phyloP scores from a whole-genome alignment of 2,888 invertebrate species.

The Eupithecia exiguata region DNA sequence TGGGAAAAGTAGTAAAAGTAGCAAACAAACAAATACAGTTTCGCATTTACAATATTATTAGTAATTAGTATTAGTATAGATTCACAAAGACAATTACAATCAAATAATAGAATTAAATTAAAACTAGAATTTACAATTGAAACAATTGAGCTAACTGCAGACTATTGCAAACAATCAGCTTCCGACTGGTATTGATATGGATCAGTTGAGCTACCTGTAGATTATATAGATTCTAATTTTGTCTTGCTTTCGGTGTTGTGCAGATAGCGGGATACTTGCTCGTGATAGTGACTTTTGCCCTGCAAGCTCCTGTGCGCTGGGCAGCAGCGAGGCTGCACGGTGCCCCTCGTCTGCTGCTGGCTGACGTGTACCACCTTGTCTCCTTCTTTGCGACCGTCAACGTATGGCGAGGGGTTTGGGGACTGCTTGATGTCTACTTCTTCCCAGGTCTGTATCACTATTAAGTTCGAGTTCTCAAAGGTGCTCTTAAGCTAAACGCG shows the following conservation, averaged over 20 bases:
- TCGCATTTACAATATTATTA: too few relatives aligned
- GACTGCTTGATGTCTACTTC: slow-evolving; percentile 89
- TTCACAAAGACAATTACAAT: too few relatives aligned
- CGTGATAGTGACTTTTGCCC: slow-evolving; percentile 88
- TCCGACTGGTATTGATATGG: too few relatives aligned
- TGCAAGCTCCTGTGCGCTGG: slow-evolving; percentile 90
- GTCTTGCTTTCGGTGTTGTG: slow-evolving; percentile 23
- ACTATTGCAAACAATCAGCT: too few relatives aligned
- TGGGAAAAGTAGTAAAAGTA: too few relatives aligned
- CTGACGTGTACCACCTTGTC: slow-evolving; percentile 90
- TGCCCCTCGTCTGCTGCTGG: slow-evolving; percentile 86
- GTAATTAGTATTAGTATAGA: too few relatives aligned
- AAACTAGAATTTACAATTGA: too few relatives aligned
- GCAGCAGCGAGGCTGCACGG: slow-evolving; percentile 87
- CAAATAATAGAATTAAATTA: too few relatives aligned
- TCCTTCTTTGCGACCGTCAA: slow-evolving; percentile 92
- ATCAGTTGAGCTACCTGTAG: too few relatives aligned
- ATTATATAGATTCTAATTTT: not conserved
- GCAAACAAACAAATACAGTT: too few relatives aligned
- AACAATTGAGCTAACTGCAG: too few relatives aligned
- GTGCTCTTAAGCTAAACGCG: too few relatives aligned
- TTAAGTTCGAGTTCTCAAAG: not conserved
- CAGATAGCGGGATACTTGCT: slow-evolving; percentile 90
- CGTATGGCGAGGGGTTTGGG: slow-evolving; percentile 95
- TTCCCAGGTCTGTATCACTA: slow-evolving; percentile 84